Conservation (phyloP, 2,888 invertebrate species). For the Lamproptera curius region DNA sequence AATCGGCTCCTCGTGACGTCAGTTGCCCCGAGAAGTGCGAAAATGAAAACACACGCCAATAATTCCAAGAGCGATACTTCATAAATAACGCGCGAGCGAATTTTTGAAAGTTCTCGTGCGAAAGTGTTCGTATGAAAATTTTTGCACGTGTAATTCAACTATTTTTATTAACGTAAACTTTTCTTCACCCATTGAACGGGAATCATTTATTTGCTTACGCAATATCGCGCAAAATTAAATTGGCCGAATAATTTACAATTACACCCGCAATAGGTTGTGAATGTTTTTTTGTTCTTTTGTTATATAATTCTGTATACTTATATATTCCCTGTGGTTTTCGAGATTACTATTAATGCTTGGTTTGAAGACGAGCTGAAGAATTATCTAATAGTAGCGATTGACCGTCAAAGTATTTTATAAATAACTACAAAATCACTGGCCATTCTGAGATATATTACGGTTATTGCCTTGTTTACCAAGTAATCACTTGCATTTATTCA, state of each 20-base stretch:
- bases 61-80: conserved; percentile 18
- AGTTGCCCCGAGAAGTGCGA: conserved; percentile 13
- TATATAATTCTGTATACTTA: too few relatives aligned
- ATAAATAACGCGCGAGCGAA: conserved; percentile 19
- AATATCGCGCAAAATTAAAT: conserved; percentile 42
- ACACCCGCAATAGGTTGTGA: conserved; percentile 44
- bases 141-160: conserved; percentile 21
- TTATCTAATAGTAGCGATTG: too few relatives aligned
- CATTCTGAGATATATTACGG: too few relatives aligned
- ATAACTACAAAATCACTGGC: too few relatives aligned
- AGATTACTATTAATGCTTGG: conserved; percentile 5
- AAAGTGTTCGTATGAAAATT: conserved; percentile 16
- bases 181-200: conserved; percentile 3
- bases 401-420: too few relatives aligned
- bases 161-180: conserved; percentile 26
- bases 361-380: neutral
- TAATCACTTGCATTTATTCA: too few relatives aligned
- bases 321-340: neutral
- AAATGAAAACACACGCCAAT: conserved; percentile 19
- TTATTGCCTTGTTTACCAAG: too few relatives aligned
- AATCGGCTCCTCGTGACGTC: conserved; percentile 10
- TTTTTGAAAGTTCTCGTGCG: conserved; percentile 18
- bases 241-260: conserved; percentile 49
- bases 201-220: conserved; percentile 25
- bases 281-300: conserved; percentile 38